A percentile compares a stretch with the other conserved stretches of the same genome.
Conservation (phyloP, 2,797 vertebrate genomes). For the Eulemur rubriventer region DNA sequence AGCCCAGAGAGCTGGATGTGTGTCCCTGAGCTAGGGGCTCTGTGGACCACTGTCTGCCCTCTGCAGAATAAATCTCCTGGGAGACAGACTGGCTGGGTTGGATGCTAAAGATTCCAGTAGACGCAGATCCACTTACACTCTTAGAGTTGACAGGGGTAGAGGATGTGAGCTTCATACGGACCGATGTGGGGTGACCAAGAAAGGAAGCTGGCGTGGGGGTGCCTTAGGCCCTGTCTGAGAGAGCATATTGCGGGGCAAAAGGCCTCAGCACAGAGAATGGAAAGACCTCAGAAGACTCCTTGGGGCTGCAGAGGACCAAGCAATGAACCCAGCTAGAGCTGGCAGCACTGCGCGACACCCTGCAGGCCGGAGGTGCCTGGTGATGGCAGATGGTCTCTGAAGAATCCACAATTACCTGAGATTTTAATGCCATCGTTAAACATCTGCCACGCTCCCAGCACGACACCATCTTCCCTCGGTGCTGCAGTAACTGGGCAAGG, state of each 20-base stretch:
- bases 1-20: not conserved
- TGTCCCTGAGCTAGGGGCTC: not conserved
- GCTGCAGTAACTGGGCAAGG: rapidly evolving
- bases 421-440: not conserved
- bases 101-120: not conserved
- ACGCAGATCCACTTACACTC: not conserved
- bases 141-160: not conserved
- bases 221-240: not conserved
- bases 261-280: not conserved
- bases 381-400: not conserved
- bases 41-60: not conserved
- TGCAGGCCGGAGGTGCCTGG: not conserved
- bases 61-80: not conserved
- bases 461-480: no score
- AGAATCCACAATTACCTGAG: not conserved
- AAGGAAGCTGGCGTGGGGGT: rapidly evolving
- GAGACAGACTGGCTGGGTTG: not conserved
- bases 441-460: not conserved
- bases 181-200: not conserved
- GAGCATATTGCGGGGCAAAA: not conserved
- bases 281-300: not conserved
- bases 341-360: not conserved
- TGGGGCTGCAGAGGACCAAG: not conserved
- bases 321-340: not conserved
- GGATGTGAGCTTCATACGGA: not conserved